These are phyloP conservation scores for Leptopilina drosophilae DNA, from an alignment of 2,888 invertebrate species.

Conservation along the genomic window DNA sequence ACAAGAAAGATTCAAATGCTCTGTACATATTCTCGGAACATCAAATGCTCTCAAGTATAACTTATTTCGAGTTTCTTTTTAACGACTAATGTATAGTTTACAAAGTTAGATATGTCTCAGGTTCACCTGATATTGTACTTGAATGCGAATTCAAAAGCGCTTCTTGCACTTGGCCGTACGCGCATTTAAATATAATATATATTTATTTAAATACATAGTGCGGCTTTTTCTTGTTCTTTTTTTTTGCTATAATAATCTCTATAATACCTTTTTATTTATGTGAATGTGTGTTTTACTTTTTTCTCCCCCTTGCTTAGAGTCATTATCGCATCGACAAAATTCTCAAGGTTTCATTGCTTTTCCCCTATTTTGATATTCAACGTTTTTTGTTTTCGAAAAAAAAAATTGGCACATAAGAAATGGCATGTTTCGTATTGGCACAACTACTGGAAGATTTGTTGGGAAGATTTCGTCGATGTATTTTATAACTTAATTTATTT, in stretches of 20 bases:
- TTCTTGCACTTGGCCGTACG: constrained; percentile 38
- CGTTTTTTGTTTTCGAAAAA: neutral
- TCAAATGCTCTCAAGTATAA: constrained; percentile 69
- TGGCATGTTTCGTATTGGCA: constrained; percentile 66
- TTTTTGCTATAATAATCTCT: constrained; percentile 30
- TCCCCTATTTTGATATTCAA: constrained; percentile 25
- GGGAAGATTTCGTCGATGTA: constrained; percentile 56
- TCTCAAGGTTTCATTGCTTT: constrained; percentile 41
- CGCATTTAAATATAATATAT: constrained; percentile 41
- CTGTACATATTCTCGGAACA: constrained; percentile 74
- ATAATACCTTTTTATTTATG: constrained; percentile 26
- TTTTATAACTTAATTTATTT: constrained; percentile 46
- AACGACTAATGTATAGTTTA: constrained; percentile 66
- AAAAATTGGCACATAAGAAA: too few relatives aligned
- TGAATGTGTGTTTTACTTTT: constrained; percentile 42
- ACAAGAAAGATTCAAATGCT: constrained; percentile 77
- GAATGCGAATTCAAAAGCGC: constrained; percentile 65
- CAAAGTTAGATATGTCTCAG: constrained; percentile 77
- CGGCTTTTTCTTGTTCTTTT: constrained; percentile 38
- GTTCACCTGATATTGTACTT: constrained; percentile 76
- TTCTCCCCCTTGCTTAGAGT: constrained; percentile 29
- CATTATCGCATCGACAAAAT: constrained; percentile 18
- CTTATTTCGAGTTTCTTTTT: constrained; percentile 51
- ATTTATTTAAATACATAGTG: constrained; percentile 49
- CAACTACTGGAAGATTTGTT: constrained; percentile 58